Percentiles rank a stretch among this genome's conserved stretches.
Evolutionary conservation across 1,140 invertebrate genomes (phyloP).

Genomic region (Penaeus vannamei): DNA sequence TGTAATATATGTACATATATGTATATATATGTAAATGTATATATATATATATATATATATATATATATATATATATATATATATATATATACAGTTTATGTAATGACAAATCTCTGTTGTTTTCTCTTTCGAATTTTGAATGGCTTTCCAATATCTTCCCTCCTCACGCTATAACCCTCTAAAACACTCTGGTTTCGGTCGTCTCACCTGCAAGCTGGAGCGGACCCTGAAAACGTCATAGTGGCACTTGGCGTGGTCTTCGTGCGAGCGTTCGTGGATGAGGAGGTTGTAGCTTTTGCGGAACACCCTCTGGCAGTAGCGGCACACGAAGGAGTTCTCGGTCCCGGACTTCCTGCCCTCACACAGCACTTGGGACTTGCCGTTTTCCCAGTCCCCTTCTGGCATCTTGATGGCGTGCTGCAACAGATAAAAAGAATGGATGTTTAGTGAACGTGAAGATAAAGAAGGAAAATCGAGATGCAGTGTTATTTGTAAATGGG

Average conservation of each 20-base stretch:
- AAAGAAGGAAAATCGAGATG: neutral
- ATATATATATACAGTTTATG: too few species aligned
- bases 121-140: neutral
- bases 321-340: slow-evolving; percentile 97
- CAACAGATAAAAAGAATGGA: neutral
- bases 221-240: slow-evolving; percentile 77
- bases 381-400: slow-evolving; percentile 65
- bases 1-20: too few species aligned
- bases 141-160: neutral
- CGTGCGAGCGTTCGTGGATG: slow-evolving; percentile 83
- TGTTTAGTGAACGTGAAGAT: neutral
- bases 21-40: too few species aligned
- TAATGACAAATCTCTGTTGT: too few species aligned
- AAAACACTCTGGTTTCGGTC: neutral
- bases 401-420: slow-evolving; percentile 68
- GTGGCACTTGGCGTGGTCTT: slow-evolving; percentile 86
- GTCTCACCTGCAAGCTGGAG: slow-evolving; percentile 66
- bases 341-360: slow-evolving; percentile 63
- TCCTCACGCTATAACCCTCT: neutral
- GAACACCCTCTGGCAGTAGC: slow-evolving; percentile 96
- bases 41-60: too few species aligned
- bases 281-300: slow-evolving; percentile 94
- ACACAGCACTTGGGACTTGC: slow-evolving; percentile 65
- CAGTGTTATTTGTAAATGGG: neutral
- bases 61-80: too few species aligned